These are phyloP conservation scores for Marmota monax DNA, from an alignment of 2,113 vertebrate genomes.

Conservation along the genomic window DNA sequence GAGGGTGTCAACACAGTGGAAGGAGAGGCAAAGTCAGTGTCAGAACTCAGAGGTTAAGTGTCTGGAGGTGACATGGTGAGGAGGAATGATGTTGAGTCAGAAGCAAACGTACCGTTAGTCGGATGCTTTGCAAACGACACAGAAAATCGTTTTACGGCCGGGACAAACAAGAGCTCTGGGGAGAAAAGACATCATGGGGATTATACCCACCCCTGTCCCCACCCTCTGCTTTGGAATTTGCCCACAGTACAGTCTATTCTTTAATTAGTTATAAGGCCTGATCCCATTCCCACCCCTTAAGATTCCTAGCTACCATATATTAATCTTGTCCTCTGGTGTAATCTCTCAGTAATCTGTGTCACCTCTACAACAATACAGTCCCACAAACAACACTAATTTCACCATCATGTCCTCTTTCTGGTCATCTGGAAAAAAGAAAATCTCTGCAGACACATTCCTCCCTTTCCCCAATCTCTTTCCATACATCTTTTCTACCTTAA, in stretches of 20 bases:
- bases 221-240: conserved; percentile 71
- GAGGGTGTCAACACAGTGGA: conserved; percentile 68
- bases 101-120: conserved; percentile 99
- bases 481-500: conserved; percentile 42
- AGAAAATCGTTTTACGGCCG: conserved; percentile 99
- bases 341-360: conserved; percentile 36
- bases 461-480: conserved; percentile 40
- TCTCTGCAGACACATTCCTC: conserved; percentile 11
- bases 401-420: conserved; percentile 49
- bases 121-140: conserved; percentile 99
- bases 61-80: conserved; percentile 79
- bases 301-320: conserved; percentile 2
- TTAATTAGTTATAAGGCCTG: neutral
- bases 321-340: conserved; percentile 27
- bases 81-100: conserved; percentile 87
- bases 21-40: conserved; percentile 76
- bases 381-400: conserved; percentile 55
- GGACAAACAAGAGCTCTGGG: conserved; percentile 99
- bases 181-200: conserved; percentile 95
- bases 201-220: conserved; percentile 79
- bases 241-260: conserved; percentile 48
- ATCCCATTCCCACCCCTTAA: neutral
- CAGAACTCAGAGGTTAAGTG: conserved; percentile 73
- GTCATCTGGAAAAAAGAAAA: conserved; percentile 40
- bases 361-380: neutral